Evolutionary conservation across 1,140 invertebrate species (phyloP), one percentile per base, ranked within the genome.

Genomic region (Drosophila albomicans): DNA sequence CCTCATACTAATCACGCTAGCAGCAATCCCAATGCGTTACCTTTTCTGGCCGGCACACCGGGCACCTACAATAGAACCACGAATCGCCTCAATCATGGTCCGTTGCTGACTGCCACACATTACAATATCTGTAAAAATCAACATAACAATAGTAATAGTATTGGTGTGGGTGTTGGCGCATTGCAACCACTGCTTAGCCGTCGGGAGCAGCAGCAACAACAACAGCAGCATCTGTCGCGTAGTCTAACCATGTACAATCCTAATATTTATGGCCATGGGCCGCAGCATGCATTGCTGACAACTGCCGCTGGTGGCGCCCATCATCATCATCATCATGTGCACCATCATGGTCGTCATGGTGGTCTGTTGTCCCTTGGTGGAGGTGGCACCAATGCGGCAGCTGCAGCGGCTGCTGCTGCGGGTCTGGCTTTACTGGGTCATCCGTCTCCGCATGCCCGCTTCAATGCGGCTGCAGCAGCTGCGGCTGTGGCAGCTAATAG

Each of bases 101-200:
- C 87, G 7, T 49, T 91, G 43, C 56, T 90, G 45, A 91, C 86
- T 15, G 87, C 87, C 25, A 90, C 87, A 1, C 86, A 90, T 30
- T 90, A 82, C 54, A 90, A 91, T n/a, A 90, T 87, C 56, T 91
- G 81, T 76, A 90, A 91, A 45, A 89, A 90, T 66, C 88, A 79
- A 38, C 78, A 89, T 7, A 78, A 89, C 54, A 75, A 87, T 28
- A 81, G 59, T 46, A 11, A 13, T 6, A 13, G n/a, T 10, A 25
- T 3, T 11, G 58, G 58, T 25, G 13, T 78, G 32, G 54, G 38
- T 43, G 80, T 49, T 20, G 16, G 15, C 32, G 20, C 41, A 4
- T 5, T 69, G 30, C 76, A 70, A 30, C 52, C 68, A 25, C 41
- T 75, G 46, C 67, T 75, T 11, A 62, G 66, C 62, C 75, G 78